Evolutionary conservation across 2,888 invertebrate species (phyloP), one percentile per base, ranked within the genome.

Genomic region (Margaritifera margaritifera): DNA sequence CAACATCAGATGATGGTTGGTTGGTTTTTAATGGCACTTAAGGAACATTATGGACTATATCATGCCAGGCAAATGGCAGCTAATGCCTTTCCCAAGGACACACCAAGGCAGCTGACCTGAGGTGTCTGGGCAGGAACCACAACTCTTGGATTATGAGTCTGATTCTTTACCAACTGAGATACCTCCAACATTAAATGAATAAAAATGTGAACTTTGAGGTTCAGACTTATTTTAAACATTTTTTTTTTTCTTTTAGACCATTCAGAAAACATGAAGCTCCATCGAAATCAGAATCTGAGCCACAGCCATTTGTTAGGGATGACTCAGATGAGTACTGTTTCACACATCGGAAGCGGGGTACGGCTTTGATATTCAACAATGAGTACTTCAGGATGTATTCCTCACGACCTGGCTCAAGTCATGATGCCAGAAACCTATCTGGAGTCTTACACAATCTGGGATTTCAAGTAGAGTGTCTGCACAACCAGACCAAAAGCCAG

Each of bases 321-420:
- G 68, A 70, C 19, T 59, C 75, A 11, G 77, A 80, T 62, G 94
- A 94, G 85, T 97, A 97, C 89, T 95, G 95, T 80, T 96, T 96
- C 95, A 93, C 93, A 81, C 95, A 96, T 88, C 69, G 79, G 31
- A 92, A 92, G 74, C 93, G 96, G 65, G 97, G 97, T 15, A 90
- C 93, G 79, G 97, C 97, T 11, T 89, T 96, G 19, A 95, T 98
- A 85, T 95, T 97, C 86, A 97, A 97, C 89, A 96, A 97, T 88
- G 95, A 95, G 90, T 91, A 92, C 85, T 97, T 97, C 85, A 93
- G 82, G 90, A 71, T 75, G 18, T 78, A 81, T 42, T 85, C 88
- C 3, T 66, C 78, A 18, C 75, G 90, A 55, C 92, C 93, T 78
- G 98, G 97, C 1, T 97, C 97, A 1, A 94, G 95, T 86, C 93